phyloP scores from a whole-genome alignment of 2,113 vertebrate genomes.

The Pungitius pungitius region DNA sequence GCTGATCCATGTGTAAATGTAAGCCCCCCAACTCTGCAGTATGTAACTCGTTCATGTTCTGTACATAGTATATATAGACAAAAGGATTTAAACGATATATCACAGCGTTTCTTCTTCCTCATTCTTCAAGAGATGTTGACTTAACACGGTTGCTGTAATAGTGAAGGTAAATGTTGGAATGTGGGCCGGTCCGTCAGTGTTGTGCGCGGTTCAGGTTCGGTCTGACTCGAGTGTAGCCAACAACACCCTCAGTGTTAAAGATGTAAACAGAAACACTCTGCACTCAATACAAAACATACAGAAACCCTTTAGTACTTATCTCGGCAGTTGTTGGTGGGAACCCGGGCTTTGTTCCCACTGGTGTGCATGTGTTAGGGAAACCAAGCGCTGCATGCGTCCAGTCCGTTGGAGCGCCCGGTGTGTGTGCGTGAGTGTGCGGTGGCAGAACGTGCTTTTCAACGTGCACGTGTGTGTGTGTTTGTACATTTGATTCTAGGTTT shows the following conservation, averaged over 20 bases:
- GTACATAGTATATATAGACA: slow-evolving; percentile 75
- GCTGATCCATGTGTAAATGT: slow-evolving; percentile 67
- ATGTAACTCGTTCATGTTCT: slow-evolving; percentile 50
- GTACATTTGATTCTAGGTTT: slow-evolving; percentile 24
- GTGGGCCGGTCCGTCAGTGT: slow-evolving; percentile 62
- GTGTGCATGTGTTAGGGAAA: slow-evolving; percentile 45
- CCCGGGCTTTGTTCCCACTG: neutral
- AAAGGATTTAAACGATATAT: slow-evolving; percentile 39
- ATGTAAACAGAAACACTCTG: slow-evolving; percentile 14
- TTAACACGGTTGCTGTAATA: slow-evolving; percentile 50
- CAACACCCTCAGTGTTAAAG: slow-evolving; percentile 64
- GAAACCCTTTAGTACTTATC: slow-evolving; percentile 37
- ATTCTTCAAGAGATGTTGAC: slow-evolving; percentile 37
- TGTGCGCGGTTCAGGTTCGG: slow-evolving; percentile 53
- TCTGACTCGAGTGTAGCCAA: slow-evolving; percentile 35
- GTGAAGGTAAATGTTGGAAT: slow-evolving; percentile 56
- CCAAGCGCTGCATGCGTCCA: slow-evolving; percentile 37
- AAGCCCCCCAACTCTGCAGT: slow-evolving; percentile 58
- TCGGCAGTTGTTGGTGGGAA: slow-evolving; percentile 11
- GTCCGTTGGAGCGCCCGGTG: neutral
- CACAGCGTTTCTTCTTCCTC: slow-evolving; percentile 57
- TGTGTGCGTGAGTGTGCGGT: slow-evolving; percentile 12
- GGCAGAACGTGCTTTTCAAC: slow-evolving; percentile 1
- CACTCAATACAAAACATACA: slow-evolving; percentile 29
- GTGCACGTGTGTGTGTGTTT: slow-evolving; percentile 22